A percentile compares a stretch with the other conserved stretches of the same genome.
Evolutionary conservation across 1,140 invertebrate species (phyloP).

Genomic region (Ooceraea biroi): DNA sequence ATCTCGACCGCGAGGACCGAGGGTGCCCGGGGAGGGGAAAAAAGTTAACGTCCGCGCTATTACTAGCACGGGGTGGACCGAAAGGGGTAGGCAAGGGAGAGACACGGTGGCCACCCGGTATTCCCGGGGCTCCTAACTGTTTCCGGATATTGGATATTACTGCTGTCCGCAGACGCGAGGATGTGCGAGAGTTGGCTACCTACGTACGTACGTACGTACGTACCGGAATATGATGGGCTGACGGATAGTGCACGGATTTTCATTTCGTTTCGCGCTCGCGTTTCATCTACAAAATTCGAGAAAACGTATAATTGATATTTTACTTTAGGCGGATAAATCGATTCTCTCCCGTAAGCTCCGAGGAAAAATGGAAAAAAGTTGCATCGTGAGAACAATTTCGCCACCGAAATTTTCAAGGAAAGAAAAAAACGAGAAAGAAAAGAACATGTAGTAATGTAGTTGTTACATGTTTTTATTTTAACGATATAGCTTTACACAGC

Average conservation of each 20-base stretch:
- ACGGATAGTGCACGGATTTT: constrained; percentile 48
- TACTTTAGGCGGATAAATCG: constrained; percentile 32
- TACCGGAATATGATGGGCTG: constrained; percentile 45
- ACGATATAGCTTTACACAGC: too few relatives aligned
- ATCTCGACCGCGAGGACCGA: constrained; percentile 65
- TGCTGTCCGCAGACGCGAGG: constrained; percentile 39
- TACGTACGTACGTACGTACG: constrained; percentile 46
- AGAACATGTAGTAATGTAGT: too few relatives aligned
- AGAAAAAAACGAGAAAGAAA: background rate
- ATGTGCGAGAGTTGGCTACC: constrained; percentile 45
- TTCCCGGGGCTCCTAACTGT: constrained; percentile 68
- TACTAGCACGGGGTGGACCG: constrained; percentile 20
- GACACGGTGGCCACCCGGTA: constrained; percentile 58
- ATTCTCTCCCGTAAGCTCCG: constrained; percentile 21
- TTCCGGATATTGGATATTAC: constrained; percentile 71
- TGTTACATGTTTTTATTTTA: too few relatives aligned
- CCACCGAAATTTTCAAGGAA: background rate
- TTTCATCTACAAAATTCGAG: constrained; percentile 47
- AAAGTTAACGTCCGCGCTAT: constrained; percentile 68
- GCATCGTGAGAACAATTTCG: background rate
- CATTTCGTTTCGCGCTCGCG: constrained; percentile 32
- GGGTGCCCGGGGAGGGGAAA: constrained; percentile 66
- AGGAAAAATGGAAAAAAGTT: constrained; percentile 24
- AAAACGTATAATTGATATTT: constrained; percentile 61
- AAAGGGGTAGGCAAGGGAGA: constrained; percentile 41